Evolutionary conservation across 2,113 vertebrate genomes (phyloP).

Genomic region (Salvelinus namaycush): DNA sequence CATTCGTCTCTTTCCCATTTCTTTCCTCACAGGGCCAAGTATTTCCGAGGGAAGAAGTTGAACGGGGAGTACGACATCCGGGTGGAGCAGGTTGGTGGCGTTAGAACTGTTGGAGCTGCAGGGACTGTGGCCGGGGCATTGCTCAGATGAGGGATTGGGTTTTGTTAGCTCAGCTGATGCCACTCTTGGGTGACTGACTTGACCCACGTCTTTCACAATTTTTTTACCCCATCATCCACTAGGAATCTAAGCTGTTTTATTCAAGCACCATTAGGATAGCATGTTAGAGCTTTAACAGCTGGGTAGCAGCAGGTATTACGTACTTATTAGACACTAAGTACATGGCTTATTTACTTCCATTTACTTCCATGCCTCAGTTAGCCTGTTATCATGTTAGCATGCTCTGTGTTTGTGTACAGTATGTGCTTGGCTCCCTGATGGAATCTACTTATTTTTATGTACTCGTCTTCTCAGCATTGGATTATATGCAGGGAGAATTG

Average conservation of each 20-base stretch:
- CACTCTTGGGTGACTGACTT: background rate
- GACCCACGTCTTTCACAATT: background rate
- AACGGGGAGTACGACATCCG: constrained; percentile 92
- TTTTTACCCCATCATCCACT: background rate
- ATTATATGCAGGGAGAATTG: too few relatives aligned
- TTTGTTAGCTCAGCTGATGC: too few relatives aligned
- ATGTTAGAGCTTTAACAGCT: background rate
- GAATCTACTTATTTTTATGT: too few relatives aligned
- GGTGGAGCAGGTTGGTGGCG: constrained; percentile 92
- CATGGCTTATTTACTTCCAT: too few relatives aligned
- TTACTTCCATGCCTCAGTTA: too few relatives aligned
- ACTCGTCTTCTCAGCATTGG: too few relatives aligned
- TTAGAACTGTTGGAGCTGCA: background rate
- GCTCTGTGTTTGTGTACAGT: too few relatives aligned
- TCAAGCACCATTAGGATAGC: background rate
- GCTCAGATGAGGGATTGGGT: too few relatives aligned
- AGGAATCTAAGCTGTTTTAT: background rate
- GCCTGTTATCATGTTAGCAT: too few relatives aligned
- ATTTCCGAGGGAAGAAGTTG: constrained; percentile 91
- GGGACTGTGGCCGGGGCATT: background rate
- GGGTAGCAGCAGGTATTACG: background rate
- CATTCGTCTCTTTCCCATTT: constrained; percentile 10
- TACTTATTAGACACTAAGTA: background rate
- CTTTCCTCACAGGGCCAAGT: constrained; percentile 82
- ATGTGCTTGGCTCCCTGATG: too few relatives aligned